These are phyloP conservation scores for Geotria australis DNA, from an alignment of 2,797 vertebrate species.

Conservation along the genomic window DNA sequence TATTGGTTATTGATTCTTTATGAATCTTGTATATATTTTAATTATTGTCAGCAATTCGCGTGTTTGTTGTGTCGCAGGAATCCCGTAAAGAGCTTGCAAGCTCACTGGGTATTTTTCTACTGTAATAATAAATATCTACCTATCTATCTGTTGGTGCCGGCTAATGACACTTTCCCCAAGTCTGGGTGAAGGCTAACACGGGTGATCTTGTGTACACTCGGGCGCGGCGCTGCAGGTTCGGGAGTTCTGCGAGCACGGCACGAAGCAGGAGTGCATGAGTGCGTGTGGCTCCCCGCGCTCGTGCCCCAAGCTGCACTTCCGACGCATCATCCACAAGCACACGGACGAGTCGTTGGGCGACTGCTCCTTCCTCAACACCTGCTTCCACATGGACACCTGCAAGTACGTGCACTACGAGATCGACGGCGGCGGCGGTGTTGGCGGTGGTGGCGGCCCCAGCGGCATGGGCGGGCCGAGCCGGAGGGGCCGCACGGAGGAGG, in stretches of 20 bases:
- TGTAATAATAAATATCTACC: no score
- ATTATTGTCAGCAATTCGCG: no score
- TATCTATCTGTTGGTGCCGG: no score
- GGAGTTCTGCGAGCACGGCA: conserved; percentile 76
- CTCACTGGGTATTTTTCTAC: no score
- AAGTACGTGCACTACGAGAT: conserved; percentile 89
- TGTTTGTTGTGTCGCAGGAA: no score
- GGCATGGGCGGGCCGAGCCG: no score
- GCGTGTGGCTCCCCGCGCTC: conserved; percentile 40
- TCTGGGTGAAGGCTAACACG: no score
- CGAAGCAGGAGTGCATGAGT: conserved; percentile 43
- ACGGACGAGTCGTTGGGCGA: conserved; percentile 69
- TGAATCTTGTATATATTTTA: no score
- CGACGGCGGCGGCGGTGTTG: conserved; percentile 22
- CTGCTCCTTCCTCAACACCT: conserved; percentile 81
- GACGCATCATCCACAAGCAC: conserved; percentile 78
- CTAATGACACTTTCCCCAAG: no score
- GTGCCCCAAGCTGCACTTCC: conserved; percentile 58
- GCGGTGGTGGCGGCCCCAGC: conserved; percentile 25
- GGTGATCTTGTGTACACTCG: no score
- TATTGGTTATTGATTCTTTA: no score
- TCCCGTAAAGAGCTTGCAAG: no score
- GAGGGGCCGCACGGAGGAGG: not conserved
- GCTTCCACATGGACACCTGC: conserved; percentile 88
- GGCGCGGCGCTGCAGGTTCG: conserved; percentile 16